Percentiles rank a stretch among this genome's conserved stretches.
Conservation (phyloP, 2,113 vertebrate species). For the Neomonachus schauinslandi region DNA sequence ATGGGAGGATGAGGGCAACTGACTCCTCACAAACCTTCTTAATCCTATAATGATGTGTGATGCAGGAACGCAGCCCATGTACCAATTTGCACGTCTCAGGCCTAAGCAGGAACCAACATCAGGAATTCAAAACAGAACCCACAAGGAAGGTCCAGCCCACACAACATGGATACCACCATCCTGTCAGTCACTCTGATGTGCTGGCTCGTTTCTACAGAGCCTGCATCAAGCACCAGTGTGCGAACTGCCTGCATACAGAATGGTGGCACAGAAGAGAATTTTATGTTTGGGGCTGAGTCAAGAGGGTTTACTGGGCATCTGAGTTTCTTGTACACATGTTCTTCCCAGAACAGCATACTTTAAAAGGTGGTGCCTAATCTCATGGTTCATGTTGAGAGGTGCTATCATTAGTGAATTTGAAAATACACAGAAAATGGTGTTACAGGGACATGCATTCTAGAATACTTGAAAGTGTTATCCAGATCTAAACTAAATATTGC, state of each 20-base stretch:
- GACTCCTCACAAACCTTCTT: neutral
- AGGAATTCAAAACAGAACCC: neutral
- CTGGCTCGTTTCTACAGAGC: neutral
- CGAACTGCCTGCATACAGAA: accelerated
- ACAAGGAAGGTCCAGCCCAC: neutral
- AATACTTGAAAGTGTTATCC: neutral
- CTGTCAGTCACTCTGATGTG: neutral
- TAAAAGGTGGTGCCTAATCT: neutral
- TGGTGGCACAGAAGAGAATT: neutral
- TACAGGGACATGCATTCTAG: neutral
- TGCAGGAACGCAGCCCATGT: neutral
- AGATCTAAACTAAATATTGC: too few relatives aligned
- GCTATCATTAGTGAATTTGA: neutral
- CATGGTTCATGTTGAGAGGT: neutral
- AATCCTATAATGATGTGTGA: neutral
- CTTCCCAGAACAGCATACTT: neutral
- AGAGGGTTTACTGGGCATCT: neutral
- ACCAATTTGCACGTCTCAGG: neutral
- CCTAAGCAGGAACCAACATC: neutral
- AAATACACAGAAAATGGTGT: neutral
- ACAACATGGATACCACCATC: accelerated
- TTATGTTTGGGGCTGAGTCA: neutral
- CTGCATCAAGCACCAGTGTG: neutral
- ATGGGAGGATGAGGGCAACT: neutral
- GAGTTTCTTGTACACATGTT: neutral